Evolutionary conservation across 2,888 invertebrate species (phyloP).

Genomic region (Drosophila cyrtoloma): DNA sequence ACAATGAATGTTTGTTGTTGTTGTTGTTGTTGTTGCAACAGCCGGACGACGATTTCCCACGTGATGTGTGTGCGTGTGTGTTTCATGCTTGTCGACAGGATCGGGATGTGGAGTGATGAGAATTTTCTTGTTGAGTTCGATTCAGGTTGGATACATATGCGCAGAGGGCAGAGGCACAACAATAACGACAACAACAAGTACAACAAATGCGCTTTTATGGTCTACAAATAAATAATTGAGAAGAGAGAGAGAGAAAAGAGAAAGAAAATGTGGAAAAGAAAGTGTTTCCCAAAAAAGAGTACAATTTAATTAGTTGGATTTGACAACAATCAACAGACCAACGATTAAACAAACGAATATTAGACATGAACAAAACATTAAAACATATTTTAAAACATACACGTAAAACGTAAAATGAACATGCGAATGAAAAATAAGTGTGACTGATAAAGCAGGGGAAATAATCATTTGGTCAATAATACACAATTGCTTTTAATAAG

Average conservation of each 20-base stretch:
- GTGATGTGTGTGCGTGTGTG: constrained; percentile 14
- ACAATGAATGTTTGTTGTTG: constrained; percentile 68
- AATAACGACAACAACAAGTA: constrained; percentile 67
- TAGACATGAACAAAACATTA: constrained; percentile 38
- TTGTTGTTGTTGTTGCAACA: constrained; percentile 33
- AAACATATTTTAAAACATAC: constrained; percentile 22
- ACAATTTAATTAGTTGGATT: constrained; percentile 43
- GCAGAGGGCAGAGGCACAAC: constrained; percentile 65
- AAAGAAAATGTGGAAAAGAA: constrained; percentile 39
- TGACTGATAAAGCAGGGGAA: constrained; percentile 42
- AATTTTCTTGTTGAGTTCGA: constrained; percentile 50
- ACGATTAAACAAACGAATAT: constrained; percentile 39
- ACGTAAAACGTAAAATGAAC: constrained; percentile 34
- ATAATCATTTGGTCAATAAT: constrained; percentile 48
- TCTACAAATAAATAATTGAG: constrained; percentile 78
- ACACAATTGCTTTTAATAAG: constrained; percentile 65
- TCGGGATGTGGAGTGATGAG: constrained; percentile 43
- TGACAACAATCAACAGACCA: constrained; percentile 33
- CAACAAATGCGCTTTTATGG: constrained; percentile 79
- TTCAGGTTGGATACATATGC: constrained; percentile 32
- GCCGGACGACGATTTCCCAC: constrained; percentile 54
- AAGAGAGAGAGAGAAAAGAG: constrained; percentile 39
- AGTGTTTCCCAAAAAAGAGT: constrained; percentile 34
- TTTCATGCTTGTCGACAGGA: constrained; percentile 10
- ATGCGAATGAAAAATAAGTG: constrained; percentile 51